Conservation (phyloP, 2,888 invertebrate species). For the Oscheius sp. region DNA sequence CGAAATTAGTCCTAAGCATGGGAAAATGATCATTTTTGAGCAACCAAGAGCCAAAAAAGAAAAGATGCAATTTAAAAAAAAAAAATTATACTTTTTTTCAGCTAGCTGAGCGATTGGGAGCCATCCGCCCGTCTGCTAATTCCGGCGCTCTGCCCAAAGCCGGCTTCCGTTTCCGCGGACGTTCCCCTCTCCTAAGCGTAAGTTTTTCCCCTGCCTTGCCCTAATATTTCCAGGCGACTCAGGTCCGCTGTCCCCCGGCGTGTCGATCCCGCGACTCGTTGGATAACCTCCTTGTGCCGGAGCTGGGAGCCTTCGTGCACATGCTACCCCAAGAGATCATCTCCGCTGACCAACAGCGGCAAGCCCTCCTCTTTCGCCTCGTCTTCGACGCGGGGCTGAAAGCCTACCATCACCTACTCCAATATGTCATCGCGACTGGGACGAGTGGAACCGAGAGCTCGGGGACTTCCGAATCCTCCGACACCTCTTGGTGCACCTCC, state of each 20-base stretch:
- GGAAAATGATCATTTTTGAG: too few species aligned
- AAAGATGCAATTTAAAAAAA: too few species aligned
- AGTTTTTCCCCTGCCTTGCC: not conserved
- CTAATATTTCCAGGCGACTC: slow-evolving; percentile 4
- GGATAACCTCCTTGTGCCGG: slow-evolving; percentile 14
- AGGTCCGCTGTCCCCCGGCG: not conserved
- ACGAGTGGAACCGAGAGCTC: slow-evolving; percentile 1
- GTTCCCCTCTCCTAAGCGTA: slow-evolving; percentile 11
- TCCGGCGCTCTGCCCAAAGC: slow-evolving; percentile 6
- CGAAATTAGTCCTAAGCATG: too few species aligned
- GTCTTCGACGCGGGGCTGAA: slow-evolving; percentile 25
- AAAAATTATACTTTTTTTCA: slow-evolving; percentile 16
- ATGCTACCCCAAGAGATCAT: slow-evolving; percentile 14
- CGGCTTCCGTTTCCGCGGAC: slow-evolving; percentile 2
- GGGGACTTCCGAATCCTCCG: slow-evolving; percentile 16
- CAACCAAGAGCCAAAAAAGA: too few species aligned
- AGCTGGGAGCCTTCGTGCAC: slow-evolving; percentile 20
- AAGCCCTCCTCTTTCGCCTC: slow-evolving; percentile 7
- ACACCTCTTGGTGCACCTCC: slow-evolving; percentile 1
- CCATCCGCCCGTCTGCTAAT: slow-evolving; percentile 2
- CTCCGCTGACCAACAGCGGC: slow-evolving; percentile 1
- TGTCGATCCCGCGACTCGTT: slow-evolving; percentile 6
- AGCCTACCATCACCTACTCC: slow-evolving; percentile 30
- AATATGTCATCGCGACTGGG: slow-evolving; percentile 19
- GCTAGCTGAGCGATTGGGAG: slow-evolving; percentile 27